Evolutionary conservation across 1,140 invertebrate genomes (phyloP).

Genomic region (Semibalanus balanoides): DNA sequence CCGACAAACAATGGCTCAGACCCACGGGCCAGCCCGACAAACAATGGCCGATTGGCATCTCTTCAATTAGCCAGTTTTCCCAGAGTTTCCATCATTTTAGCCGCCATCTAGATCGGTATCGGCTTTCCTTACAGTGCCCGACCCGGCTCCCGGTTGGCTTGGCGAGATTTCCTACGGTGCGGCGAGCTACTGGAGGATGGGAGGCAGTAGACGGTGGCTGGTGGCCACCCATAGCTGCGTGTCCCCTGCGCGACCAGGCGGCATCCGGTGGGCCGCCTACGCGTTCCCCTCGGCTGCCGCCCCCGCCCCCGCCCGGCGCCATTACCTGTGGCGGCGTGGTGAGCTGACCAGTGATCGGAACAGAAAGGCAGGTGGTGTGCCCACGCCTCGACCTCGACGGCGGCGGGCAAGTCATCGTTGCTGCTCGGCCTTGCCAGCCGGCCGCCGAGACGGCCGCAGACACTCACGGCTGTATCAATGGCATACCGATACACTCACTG

Average conservation of each 20-base stretch:
- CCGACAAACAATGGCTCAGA: neutral
- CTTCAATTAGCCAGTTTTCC: neutral
- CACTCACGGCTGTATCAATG: too few relatives aligned
- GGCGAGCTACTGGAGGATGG: neutral
- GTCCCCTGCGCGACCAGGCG: too few relatives aligned
- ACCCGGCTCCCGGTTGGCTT: neutral
- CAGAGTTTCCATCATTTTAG: neutral
- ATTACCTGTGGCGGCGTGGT: neutral
- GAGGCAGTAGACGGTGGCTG: too few relatives aligned
- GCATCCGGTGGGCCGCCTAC: neutral
- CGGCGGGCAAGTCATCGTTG: neutral
- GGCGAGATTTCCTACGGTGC: neutral
- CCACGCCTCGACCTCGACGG: neutral
- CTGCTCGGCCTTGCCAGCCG: neutral
- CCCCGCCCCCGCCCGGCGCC: too few relatives aligned
- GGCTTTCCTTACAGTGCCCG: neutral
- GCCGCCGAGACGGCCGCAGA: neutral
- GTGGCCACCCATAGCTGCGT: too few relatives aligned
- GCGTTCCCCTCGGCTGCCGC: neutral
- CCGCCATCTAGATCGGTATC: neutral
- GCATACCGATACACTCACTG: too few relatives aligned
- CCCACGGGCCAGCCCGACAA: neutral
- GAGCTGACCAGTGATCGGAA: neutral
- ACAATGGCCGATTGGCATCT: neutral
- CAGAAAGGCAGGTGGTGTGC: neutral